Evolutionary conservation across 53 echinoderm and acorn worm species (phyloP).

Genomic region (Echinometra lucunter): DNA sequence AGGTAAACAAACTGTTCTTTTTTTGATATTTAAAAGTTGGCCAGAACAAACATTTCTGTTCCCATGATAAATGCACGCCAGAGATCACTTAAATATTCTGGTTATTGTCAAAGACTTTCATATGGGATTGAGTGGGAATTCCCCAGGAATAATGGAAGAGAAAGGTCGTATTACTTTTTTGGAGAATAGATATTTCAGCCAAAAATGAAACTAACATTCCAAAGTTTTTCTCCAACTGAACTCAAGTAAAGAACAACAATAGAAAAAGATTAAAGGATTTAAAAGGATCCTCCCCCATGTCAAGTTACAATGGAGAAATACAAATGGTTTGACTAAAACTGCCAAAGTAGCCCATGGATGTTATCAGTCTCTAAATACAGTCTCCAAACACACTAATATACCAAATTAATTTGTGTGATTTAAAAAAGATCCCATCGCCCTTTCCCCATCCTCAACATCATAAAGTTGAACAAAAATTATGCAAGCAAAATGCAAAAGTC

Average conservation of each 20-base stretch:
- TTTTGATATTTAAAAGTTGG: neutral
- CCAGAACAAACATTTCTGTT: neutral
- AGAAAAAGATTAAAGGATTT: too few species aligned
- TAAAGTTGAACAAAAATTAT: too few species aligned
- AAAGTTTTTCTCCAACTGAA: neutral
- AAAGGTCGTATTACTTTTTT: neutral
- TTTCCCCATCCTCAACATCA: too few species aligned
- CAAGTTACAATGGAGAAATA: too few species aligned
- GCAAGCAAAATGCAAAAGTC: too few species aligned
- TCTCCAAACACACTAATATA: too few species aligned
- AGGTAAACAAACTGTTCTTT: neutral
- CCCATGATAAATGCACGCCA: neutral
- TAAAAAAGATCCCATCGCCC: too few species aligned
- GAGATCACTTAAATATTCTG: neutral
- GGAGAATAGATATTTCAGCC: neutral
- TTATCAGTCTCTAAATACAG: too few species aligned
- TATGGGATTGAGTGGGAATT: neutral
- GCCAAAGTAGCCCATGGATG: too few species aligned
- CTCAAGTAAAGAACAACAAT: neutral
- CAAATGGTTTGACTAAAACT: too few species aligned
- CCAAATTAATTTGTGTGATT: too few species aligned
- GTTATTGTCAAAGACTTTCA: neutral
- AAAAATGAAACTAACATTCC: conserved; percentile 30
- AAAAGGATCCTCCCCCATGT: too few species aligned
- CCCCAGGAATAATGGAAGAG: neutral